Percentiles rank a stretch among this genome's conserved stretches.
Evolutionary conservation across 2,797 vertebrate species (phyloP).

Genomic region (Peromyscus eremicus): DNA sequence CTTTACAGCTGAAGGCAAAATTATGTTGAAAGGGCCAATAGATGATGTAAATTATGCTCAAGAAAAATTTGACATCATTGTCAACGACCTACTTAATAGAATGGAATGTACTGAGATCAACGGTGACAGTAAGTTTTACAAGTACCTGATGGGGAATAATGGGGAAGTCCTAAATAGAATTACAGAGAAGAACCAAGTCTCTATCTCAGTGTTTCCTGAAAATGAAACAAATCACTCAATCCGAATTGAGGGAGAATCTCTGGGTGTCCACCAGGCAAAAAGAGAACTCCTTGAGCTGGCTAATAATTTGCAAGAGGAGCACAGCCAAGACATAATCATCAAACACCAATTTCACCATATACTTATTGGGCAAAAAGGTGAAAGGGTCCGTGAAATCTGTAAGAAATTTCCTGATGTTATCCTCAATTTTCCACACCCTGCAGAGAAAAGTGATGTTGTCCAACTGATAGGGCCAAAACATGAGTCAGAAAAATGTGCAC

Average conservation of each 20-base stretch:
- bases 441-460: conserved; percentile 92
- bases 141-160: conserved; percentile 92
- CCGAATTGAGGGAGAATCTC: conserved; percentile 92
- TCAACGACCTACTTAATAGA: conserved; percentile 91
- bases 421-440: conserved; percentile 92
- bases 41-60: conserved; percentile 92
- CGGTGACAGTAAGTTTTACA: conserved; percentile 92
- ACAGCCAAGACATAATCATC: conserved; percentile 91
- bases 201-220: conserved; percentile 91
- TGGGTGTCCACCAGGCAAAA: conserved; percentile 91
- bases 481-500: conserved; percentile 92
- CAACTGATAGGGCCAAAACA: conserved; percentile 92
- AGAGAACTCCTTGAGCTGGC: conserved; percentile 92
- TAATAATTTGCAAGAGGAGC: conserved; percentile 91
- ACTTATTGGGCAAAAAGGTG: conserved; percentile 92
- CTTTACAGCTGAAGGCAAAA: conserved; percentile 92
- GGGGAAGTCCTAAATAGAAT: conserved; percentile 92
- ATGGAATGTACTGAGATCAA: conserved; percentile 93
- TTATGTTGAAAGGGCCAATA: conserved; percentile 90
- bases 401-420: conserved; percentile 94
- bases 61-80: conserved; percentile 91
- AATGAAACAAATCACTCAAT: conserved; percentile 90
- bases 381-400: conserved; percentile 92
- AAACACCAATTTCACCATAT: conserved; percentile 92
- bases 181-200: conserved; percentile 93